Percentiles rank a stretch among this genome's conserved stretches.
Evolutionary conservation across 2,888 invertebrate species (phyloP).

Genomic region (Adelognathus sp.): DNA sequence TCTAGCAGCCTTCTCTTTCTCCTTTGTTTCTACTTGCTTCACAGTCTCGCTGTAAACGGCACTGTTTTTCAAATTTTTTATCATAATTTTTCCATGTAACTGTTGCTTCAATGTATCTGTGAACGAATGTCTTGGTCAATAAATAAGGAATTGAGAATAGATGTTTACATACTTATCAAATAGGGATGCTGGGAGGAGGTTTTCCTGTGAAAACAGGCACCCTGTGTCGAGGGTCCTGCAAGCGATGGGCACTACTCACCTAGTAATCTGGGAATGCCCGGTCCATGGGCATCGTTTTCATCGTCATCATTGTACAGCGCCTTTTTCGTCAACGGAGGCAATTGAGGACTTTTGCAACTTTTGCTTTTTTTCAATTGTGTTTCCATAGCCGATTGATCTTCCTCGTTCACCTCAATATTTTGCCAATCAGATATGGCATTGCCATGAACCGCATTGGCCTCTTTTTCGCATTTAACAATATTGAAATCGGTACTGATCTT

Average conservation of each 20-base stretch:
- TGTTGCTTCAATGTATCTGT: conserved; percentile 78
- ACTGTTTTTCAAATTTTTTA: conserved; percentile 87
- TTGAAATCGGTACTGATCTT: conserved; percentile 52
- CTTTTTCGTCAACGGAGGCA: conserved; percentile 79
- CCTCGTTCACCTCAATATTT: conserved; percentile 66
- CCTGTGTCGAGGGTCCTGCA: too few species aligned
- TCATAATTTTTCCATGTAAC: conserved; percentile 84
- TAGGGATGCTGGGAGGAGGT: too few species aligned
- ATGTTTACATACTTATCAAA: conserved; percentile 6
- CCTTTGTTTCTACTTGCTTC: conserved; percentile 85
- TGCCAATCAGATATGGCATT: conserved; percentile 25
- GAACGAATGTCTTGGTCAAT: neutral
- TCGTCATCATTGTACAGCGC: conserved; percentile 79
- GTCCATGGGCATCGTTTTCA: conserved; percentile 78
- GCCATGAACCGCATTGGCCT: conserved; percentile 12
- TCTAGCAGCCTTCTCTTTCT: conserved; percentile 84
- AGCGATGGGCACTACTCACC: conserved; percentile 68
- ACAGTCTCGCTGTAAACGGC: conserved; percentile 86
- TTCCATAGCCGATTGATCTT: conserved; percentile 5
- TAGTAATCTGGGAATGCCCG: conserved; percentile 71
- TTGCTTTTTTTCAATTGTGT: neutral
- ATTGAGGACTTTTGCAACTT: conserved; percentile 62
- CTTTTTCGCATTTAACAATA: conserved; percentile 35
- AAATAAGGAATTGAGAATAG: neutral
- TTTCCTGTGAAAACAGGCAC: too few species aligned